Percentiles rank a stretch among this genome's conserved stretches.
Evolutionary conservation across 2,888 invertebrate species (phyloP).

Genomic region (Tenthredo distinguenda): DNA sequence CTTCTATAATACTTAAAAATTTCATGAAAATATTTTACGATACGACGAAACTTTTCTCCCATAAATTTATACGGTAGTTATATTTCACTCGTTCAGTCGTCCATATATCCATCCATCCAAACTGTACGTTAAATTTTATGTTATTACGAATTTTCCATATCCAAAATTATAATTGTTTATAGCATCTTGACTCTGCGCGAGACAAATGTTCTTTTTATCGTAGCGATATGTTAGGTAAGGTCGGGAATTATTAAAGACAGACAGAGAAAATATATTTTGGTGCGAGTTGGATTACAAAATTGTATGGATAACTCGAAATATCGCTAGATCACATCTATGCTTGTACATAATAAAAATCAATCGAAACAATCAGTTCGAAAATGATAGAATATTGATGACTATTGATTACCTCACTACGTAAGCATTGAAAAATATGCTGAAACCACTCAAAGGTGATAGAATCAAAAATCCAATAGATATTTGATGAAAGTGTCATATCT

Average conservation of each 20-base stretch:
- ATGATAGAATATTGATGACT: background rate
- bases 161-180: background rate
- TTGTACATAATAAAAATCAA: background rate
- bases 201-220: background rate
- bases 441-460: background rate
- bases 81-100: background rate
- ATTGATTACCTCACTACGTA: background rate
- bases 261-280: background rate
- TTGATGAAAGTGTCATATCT: background rate
- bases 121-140: background rate
- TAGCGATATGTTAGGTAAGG: background rate
- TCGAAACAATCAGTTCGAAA: background rate
- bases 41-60: background rate
- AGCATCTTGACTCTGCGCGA: background rate
- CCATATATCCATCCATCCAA: background rate
- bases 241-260: background rate
- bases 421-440: background rate
- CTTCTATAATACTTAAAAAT: background rate
- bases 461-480: background rate
- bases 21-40: conserved; percentile 19
- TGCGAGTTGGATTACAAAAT: background rate
- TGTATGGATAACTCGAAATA: background rate
- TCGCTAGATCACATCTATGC: background rate
- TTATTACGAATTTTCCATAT: background rate
- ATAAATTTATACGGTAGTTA: conserved; percentile 25